Evolutionary conservation across 2,797 vertebrate species (phyloP), one percentile per base, ranked within the genome.

Genomic region (Aeoliscus strigatus): DNA sequence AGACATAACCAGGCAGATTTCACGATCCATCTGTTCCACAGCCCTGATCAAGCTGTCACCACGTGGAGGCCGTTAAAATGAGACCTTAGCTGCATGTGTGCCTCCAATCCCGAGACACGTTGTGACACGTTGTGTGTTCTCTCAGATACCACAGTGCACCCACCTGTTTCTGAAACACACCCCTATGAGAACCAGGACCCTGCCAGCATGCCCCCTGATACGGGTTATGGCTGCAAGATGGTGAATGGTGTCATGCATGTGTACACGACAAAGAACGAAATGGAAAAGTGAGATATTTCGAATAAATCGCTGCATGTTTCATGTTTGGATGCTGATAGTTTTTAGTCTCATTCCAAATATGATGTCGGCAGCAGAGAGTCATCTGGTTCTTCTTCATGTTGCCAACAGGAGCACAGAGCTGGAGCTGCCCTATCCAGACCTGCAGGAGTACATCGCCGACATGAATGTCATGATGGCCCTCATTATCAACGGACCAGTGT

Each of bases 381-480:
- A 26, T 10, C 17, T 40, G 8, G 30, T 60, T 12, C 11, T 6
- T 49, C 55, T 11, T 57, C 10, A 17, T 68, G 44, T 60, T 44
- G 35, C 37, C 2, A 43, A 70, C 76, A 95, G 92, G 82, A 88
- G 73, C 77, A 89, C 89, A 0, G 91, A 95, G 81, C 80, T 97
- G 83, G 93, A 98, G 51, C 88, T 97, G 58, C 93, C 90, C 0
- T 97, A 94, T 62, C 91, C 92, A 0, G 87, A 96, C 78, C 87
- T 97, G 66, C 89, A 92, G 77, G 94, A 97, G 40, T 97, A 94
- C 61, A 92, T 96, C 2, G 91, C 89, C 0, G 93, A 98, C 6
- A 94, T 97, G 92, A 98, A 97, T 30, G 90, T 96, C 71, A 91
- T 98, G 70, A 97, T 97, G 95, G 92, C 94, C n/a, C 83, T 98